Evolutionary conservation across 2,113 vertebrate genomes (phyloP), one percentile per base, ranked within the genome.

Genomic region (Orcinus orca): DNA sequence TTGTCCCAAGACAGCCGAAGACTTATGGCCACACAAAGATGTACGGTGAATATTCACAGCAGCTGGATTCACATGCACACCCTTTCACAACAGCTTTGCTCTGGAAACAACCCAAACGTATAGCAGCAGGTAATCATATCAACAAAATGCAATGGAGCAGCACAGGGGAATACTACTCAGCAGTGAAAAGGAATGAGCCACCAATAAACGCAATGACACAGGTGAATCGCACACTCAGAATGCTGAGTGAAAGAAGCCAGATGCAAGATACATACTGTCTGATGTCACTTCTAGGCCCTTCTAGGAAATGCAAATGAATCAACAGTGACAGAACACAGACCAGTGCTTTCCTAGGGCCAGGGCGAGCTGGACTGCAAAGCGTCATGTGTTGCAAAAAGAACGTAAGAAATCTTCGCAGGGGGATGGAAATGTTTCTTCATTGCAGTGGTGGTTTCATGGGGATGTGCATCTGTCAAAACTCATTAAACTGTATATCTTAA

Each of bases 241-340:
- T 6, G 17, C 9, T 5, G 74, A 70, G 18, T 26, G 2, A 67
- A 31, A 73, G 70, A 63, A 62, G 12, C 7, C n/a, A 77, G 38
- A 25, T 53, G 5, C 11, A 86, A 12, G n/a, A 6, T 9, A 8
- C 0, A 73, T 13, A 89, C 5, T 31, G 1, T 1, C 4, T 31
- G 26, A 33, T 47, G 58, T 44, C 12, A 73, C 41, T 63, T 44
- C 81, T 8, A 10, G 2, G 41, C 88, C 47, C 94, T 13, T 55
- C 31, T 44, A n/a, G 20, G 41, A 90, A 58, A 88, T 5, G 5
- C 62, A 84, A 82, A 50, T 58, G 17, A 55, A 81, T 76, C 26
- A 77, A 21, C 0, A 63, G 26, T 18, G 79, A 88, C 5, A 29
- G 63, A 36, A 71, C 79, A 44, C 7, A 82, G 60, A 65, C 3